Base-by-base conservation (phyloP, 2,888 invertebrate species). In the Caenorhabditis sp. region DNA sequence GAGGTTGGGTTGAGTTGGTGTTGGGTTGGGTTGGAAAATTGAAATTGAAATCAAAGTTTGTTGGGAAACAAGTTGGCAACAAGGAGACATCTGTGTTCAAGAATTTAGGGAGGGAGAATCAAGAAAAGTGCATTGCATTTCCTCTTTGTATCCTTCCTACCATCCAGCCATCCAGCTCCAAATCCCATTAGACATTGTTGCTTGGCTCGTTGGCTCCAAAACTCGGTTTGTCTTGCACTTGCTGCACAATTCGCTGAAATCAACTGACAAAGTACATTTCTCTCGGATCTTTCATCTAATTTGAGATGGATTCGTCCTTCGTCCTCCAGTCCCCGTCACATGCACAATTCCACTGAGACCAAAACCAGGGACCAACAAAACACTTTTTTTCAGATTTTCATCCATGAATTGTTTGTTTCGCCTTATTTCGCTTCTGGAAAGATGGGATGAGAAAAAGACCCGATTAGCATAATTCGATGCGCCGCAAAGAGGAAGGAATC, bases 401-500 rank as follows among this genome's bases (percentile, higher is more conserved):
- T n/a, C n/a, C n/a, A n/a, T n/a, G n/a, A n/a, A n/a, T n/a, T n/a
- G n/a, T 24, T n/a, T 53, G 9, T 13, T 53, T 53, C 18, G 5
- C 13, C 13, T 40, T 40, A 2, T 40, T 13, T 40, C 13, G 2
- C 40, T 13, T 40, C 13, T 13, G 55, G 44, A 62, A 62, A 56
- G 58, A 67, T 55, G 26, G 56, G 62, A 55, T 22, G 44, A 64
- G 71, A 58, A 58, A 74, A 61, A 58, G 55, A 74, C n/a, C 56
- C 65, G 55, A 74, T 74, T 74, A 74, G 74, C 74, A 74, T 74
- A 74, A 74, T 74, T 74, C 65, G 60, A n/a, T 32, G 22, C 26
- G 51, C n/a, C 47, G 47, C 20, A 20, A 53, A 20, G 26, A 53
- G 51, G 53, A 20, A 56, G 47, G 44, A 8, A 35, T 50, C 11